phyloP scores from a whole-genome alignment of 2,888 invertebrate genomes.

The Colostygia pectinataria region DNA sequence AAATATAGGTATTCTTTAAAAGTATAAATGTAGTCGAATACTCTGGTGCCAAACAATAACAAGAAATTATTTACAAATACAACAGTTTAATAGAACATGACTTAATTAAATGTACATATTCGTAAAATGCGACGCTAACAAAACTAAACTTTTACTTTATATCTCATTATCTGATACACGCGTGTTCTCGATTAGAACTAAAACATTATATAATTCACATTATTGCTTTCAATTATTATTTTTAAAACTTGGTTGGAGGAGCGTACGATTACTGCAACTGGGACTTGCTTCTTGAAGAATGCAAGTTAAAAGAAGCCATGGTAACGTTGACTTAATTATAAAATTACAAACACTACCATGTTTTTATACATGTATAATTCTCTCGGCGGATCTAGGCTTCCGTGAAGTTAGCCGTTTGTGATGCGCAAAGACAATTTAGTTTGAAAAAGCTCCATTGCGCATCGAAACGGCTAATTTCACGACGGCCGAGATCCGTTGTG shows the following conservation, averaged over 20 bases:
- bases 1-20: too few species aligned
- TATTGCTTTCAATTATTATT: slow-evolving; percentile 18
- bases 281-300: not conserved
- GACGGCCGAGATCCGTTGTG: too few species aligned
- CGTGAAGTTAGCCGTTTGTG: too few species aligned
- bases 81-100: slow-evolving; percentile 38
- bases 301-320: not conserved
- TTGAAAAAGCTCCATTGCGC: too few species aligned
- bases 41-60: slow-evolving; percentile 11
- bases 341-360: too few species aligned
- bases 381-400: too few species aligned
- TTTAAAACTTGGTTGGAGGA: slow-evolving; percentile 7
- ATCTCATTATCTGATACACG: slow-evolving; percentile 13
- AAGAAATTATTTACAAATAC: slow-evolving; percentile 29
- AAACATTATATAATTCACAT: slow-evolving; percentile 15
- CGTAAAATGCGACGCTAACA: slow-evolving; percentile 23
- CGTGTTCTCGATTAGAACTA: slow-evolving; percentile 18
- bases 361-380: too few species aligned
- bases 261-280: not conserved
- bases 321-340: too few species aligned
- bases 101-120: slow-evolving; percentile 23
- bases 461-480: too few species aligned
- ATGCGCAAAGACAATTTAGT: too few species aligned
- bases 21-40: too few species aligned
- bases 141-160: slow-evolving; percentile 26